Conservation (phyloP, 2,113 vertebrate species). For the Nannospalax galili region DNA sequence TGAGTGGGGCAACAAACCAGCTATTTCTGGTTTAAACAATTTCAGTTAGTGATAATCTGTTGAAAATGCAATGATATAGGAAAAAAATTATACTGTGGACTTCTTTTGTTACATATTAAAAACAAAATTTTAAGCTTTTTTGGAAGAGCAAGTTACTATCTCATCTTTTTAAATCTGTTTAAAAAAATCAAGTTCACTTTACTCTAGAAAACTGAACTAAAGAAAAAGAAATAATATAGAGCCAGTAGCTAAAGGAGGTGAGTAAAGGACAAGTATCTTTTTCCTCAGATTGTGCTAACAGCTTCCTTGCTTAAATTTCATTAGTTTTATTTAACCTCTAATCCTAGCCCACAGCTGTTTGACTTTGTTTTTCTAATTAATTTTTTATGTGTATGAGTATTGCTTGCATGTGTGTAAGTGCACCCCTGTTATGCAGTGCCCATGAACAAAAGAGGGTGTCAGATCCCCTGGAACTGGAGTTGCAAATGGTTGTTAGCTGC, state of each 20-base stretch:
- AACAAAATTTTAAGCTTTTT: conserved; percentile 11
- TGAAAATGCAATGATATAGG: background rate
- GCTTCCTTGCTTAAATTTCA: background rate
- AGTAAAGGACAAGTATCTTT: conserved; percentile 37
- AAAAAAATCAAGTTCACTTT: background rate
- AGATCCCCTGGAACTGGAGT: no score
- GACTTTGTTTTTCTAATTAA: no score
- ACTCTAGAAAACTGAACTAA: conserved; percentile 36
- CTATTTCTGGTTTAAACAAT: conserved; percentile 59
- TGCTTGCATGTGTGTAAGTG: no score
- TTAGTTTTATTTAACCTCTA: conserved; percentile 44
- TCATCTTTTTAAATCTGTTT: background rate
- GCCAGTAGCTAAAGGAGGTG: background rate
- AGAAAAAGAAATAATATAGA: background rate
- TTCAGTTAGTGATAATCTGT: background rate
- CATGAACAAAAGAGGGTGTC: no score
- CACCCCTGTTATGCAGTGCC: no score
- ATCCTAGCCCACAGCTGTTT: background rate
- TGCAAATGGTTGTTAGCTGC: no score
- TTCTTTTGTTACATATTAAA: conserved; percentile 30
- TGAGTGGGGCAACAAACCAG: conserved; percentile 58
- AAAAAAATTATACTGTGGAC: background rate
- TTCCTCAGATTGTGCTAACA: background rate
- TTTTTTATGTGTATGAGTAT: no score
- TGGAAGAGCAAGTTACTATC: background rate